Conservation (phyloP, 2,888 invertebrate genomes). For the Noctua janthina region DNA sequence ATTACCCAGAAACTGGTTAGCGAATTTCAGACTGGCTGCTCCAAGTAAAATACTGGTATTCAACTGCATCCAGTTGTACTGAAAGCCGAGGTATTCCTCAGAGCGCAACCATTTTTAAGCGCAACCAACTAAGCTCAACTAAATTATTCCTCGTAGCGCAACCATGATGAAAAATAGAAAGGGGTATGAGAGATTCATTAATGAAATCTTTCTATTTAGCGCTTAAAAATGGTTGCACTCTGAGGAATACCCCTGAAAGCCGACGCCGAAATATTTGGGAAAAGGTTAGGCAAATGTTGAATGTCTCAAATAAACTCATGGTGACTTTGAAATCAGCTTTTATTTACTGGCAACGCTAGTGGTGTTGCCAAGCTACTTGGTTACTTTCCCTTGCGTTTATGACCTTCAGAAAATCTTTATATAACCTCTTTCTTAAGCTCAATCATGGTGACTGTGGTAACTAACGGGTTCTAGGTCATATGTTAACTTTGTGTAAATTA, state of each 20-base stretch:
- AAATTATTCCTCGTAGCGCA: no score
- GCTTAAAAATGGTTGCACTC: no score
- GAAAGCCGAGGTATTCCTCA: no score
- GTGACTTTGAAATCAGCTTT: neutral
- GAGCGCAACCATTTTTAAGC: no score
- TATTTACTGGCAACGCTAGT: neutral
- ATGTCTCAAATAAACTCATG: neutral
- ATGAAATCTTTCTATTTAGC: no score
- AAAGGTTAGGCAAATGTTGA: neutral
- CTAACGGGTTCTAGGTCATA: neutral
- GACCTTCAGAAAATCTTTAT: neutral
- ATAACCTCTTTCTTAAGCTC: neutral
- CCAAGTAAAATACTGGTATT: neutral
- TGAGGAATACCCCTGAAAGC: no score
- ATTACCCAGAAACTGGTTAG: neutral
- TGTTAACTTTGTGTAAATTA: neutral
- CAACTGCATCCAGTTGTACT: no score
- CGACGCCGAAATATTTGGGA: no score
- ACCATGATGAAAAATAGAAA: no score
- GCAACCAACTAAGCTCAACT: no score
- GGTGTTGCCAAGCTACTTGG: neutral
- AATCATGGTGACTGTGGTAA: neutral
- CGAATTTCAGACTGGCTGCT: neutral
- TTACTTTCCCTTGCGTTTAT: neutral
- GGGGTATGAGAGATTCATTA: no score